Base-by-base conservation (phyloP, 2,888 invertebrate genomes). In the Anoncus sp. region DNA sequence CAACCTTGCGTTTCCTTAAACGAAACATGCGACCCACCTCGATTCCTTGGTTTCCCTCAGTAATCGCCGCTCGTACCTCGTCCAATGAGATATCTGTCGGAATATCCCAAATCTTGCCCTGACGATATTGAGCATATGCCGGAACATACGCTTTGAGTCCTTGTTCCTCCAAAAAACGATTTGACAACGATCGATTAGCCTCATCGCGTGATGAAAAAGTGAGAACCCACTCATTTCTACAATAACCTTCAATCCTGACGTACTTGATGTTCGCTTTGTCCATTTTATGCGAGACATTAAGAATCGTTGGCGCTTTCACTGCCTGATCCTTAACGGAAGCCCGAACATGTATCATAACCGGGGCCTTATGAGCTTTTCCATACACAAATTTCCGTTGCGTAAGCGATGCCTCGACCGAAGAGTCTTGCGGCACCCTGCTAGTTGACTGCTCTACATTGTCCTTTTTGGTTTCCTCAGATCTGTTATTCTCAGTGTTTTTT, bases 191-290 rank as follows among this genome's bases (percentile, higher is more conserved):
- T 3, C 31, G 1, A 9, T 57, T 55, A 1, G 40, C 71, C 20
- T 55, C 70, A 0, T 71, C 43, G 14, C 53, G 43, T 7, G 27
- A 53, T 10, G 9, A 1, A 16, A 70, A 60, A 16, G 12, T 40
- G 2, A 51, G 53, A n/a, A 53, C 43, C 53, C 66, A 66, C 27
- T 66, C 51, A 35, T 66, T 66, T 16, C 35, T 66, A 12, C 66
- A 20, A 18, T 66, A 66, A 1, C n/a, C 2, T 12, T 66, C 66
- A 1, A 66, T 27, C 3, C 7, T 40, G 10, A 55, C 27, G 12
- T 66, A 66, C 18, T 43, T 43, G 3, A 66, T 43, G 7, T 55
- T 43, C 2, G 53, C 12, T 27, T 40, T 66, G 16, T 55, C 7
- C 7, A 66, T 9, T 27, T 43, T 66, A 2, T 55, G 43, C 5